Evolutionary conservation across 92 coral and sea anemone genomes (phyloP), one percentile per base, ranked within the genome.

Genomic region (Actinernus sp.): DNA sequence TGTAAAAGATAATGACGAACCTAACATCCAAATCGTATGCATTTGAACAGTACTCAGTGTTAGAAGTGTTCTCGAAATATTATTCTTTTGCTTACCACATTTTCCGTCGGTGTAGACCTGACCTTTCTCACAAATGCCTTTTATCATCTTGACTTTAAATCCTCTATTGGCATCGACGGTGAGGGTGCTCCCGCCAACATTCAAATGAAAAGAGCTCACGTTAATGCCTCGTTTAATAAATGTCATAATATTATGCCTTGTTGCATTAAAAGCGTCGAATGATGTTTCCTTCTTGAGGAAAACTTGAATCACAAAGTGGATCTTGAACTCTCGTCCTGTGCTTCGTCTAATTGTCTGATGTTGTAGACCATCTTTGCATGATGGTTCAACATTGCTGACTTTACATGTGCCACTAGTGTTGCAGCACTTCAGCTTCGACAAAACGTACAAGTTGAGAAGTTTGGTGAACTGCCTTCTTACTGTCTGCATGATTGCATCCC

Each of bases 91-190:
- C 74, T 67, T 52, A 67, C 74, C 74, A 48, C 76, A 68, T 40
- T 54, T 33, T 23, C 57, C 65, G 18, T 55, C 44, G 24, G 29
- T 54, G 65, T 54, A 68, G n/a, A 68, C 31, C 23, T 68, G 76
- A 24, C 76, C 76, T 25, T 19, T 27, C 3, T 53, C 56, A 41
- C 76, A 68, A 37, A 68, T 68, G 26, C 76, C 76, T 55, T 55
- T 37, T n/a, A 68, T 51, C 21, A 12, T 16, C 14, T 63, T 16
- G 14, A 68, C 44, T 4, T 8, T 25, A 21, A 68, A 36, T 2
- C 76, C 76, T 22, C 21, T 55, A 24, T 27, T 28, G 14, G 65
- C 38, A 29, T 68, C 65, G 28, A 55, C 9, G n/a, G 24, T n/a
- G 0, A 55, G 3, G 9, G 20, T 45, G 46, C 55, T 37, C 3